A percentile compares a stretch with the other conserved stretches of the same genome.
Evolutionary conservation across 2,797 vertebrate species (phyloP).

Genomic region (Leuciscus waleckii): DNA sequence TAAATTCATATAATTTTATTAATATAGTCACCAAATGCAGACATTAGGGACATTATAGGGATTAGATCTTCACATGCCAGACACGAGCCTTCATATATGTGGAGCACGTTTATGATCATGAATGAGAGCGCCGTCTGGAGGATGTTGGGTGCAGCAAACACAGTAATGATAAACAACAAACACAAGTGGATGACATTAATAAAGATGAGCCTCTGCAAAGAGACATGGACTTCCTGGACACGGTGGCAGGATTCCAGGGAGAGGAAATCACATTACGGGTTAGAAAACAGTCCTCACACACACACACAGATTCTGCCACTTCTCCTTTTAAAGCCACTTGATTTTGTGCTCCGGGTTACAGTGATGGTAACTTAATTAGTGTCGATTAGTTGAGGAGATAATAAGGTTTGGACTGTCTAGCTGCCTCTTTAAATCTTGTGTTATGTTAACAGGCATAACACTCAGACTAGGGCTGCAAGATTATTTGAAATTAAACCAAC

Average conservation of each 20-base stretch:
- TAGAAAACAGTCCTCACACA: neutral
- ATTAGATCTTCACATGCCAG: neutral
- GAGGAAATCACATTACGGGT: conserved; percentile 57
- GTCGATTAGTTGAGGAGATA: conserved; percentile 1
- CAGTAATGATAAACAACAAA: conserved; percentile 29
- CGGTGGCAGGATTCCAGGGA: conserved; percentile 25
- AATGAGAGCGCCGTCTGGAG: neutral
- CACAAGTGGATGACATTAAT: conserved; percentile 31
- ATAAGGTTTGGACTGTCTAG: neutral
- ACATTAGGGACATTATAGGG: neutral
- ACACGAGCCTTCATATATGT: neutral
- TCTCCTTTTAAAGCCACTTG: neutral
- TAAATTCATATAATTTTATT: too few relatives aligned
- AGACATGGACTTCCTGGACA: conserved; percentile 36
- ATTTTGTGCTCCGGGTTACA: neutral
- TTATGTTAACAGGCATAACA: neutral
- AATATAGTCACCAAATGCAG: neutral
- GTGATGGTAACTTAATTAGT: conserved; percentile 7
- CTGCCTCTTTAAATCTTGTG: neutral
- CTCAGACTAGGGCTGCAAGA: neutral
- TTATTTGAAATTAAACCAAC: neutral
- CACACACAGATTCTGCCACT: neutral
- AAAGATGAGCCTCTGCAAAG: conserved; percentile 36
- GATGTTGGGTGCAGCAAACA: neutral
- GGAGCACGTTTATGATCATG: neutral